Evolutionary conservation across 2,888 invertebrate genomes (phyloP).

Genomic region (Cheilosia soror): DNA sequence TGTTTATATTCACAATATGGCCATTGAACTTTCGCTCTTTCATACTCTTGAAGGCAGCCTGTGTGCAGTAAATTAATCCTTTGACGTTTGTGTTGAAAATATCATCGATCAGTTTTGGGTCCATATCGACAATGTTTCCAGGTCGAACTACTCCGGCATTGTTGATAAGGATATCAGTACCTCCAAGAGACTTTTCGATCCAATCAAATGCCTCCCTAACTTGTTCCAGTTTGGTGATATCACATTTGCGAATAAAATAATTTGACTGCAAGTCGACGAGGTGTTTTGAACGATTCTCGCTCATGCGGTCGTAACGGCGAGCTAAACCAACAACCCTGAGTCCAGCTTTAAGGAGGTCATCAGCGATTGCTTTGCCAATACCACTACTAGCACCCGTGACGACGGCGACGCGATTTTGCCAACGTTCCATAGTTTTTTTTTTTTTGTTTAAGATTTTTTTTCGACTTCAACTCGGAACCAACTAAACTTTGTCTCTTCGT

Average conservation of each 20-base stretch:
- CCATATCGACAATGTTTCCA: slow-evolving; percentile 47
- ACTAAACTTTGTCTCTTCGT: slow-evolving; percentile 41
- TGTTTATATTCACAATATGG: slow-evolving; percentile 83
- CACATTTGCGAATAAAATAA: slow-evolving; percentile 76
- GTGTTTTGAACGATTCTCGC: slow-evolving; percentile 35
- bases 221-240: slow-evolving; percentile 84
- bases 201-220: slow-evolving; percentile 84
- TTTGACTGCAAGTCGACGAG: slow-evolving; percentile 22
- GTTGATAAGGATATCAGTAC: slow-evolving; percentile 85
- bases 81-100: slow-evolving; percentile 83
- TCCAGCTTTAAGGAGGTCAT: slow-evolving; percentile 83
- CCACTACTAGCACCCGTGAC: slow-evolving; percentile 86
- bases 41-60: slow-evolving; percentile 84
- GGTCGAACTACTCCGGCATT: slow-evolving; percentile 84
- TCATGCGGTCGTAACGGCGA: slow-evolving; percentile 80
- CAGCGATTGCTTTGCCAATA: slow-evolving; percentile 84
- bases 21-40: slow-evolving; percentile 81
- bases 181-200: slow-evolving; percentile 84
- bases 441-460: slow-evolving; percentile 1
- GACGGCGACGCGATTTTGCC: slow-evolving; percentile 85
- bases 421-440: slow-evolving; percentile 84
- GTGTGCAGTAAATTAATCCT: slow-evolving; percentile 82
- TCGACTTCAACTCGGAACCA: slow-evolving; percentile 6
- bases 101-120: slow-evolving; percentile 55
- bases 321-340: slow-evolving; percentile 85